These are phyloP conservation scores for Thera britannica DNA, from an alignment of 2,888 invertebrate species.

Conservation along the genomic window DNA sequence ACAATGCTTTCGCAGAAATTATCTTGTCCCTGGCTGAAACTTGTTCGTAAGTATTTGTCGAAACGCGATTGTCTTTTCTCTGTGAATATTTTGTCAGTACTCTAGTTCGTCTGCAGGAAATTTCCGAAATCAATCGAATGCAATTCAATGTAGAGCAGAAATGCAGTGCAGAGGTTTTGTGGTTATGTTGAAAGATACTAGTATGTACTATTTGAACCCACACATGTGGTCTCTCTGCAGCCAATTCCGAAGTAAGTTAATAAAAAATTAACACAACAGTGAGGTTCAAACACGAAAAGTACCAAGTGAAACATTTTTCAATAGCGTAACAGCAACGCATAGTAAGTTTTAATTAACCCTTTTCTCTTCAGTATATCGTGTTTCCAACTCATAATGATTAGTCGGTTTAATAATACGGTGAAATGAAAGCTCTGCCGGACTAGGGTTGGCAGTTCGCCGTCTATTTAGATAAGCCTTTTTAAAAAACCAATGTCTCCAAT, in stretches of 20 bases:
- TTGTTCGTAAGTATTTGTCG: neutral
- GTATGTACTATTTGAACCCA: neutral
- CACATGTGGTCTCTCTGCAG: neutral
- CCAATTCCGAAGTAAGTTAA: neutral
- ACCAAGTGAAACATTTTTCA: conserved; percentile 15
- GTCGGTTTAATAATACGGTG: conserved; percentile 59
- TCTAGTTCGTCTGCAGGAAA: neutral
- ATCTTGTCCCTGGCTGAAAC: neutral
- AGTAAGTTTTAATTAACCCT: conserved; percentile 39
- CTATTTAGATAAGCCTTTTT: neutral
- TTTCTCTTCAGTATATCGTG: conserved; percentile 47
- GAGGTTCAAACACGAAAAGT: conserved; percentile 2
- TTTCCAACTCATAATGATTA: conserved; percentile 55
- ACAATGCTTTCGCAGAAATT: neutral
- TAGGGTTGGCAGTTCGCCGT: conserved; percentile 22
- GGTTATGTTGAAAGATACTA: neutral
- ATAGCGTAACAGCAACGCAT: conserved; percentile 15
- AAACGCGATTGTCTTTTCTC: neutral
- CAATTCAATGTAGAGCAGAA: neutral
- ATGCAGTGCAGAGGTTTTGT: conserved; percentile 7
- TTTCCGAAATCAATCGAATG: neutral
- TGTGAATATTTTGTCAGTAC: neutral
- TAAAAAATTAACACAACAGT: neutral
- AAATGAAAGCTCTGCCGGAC: conserved; percentile 39
- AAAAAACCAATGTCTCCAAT: neutral